Percentiles rank a stretch among this genome's conserved stretches.
phyloP scores from a whole-genome alignment of 2,113 vertebrate genomes.

The Sprattus sprattus region DNA sequence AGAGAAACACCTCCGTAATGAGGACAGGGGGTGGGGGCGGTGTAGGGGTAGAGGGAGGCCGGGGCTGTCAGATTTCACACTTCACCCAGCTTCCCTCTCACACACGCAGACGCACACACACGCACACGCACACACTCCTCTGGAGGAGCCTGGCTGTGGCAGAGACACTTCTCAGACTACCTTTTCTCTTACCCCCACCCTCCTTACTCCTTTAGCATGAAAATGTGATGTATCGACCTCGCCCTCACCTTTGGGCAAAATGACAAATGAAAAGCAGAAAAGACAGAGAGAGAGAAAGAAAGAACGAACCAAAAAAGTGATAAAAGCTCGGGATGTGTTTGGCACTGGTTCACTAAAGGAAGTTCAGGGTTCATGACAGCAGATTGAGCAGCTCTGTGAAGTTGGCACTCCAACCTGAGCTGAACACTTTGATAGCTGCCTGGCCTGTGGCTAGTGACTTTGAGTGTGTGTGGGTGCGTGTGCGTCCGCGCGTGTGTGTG shows the following conservation, averaged over 20 bases:
- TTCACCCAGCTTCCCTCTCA: background rate
- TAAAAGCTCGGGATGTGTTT: background rate
- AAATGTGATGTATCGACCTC: background rate
- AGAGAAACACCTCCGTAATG: slow-evolving; percentile 54
- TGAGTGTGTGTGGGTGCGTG: background rate
- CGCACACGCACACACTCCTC: background rate
- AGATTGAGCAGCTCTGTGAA: background rate
- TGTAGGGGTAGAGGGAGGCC: slow-evolving; percentile 16
- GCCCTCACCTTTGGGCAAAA: too few relatives aligned
- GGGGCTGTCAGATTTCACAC: slow-evolving; percentile 54
- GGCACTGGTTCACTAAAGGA: background rate
- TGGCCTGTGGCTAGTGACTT: background rate
- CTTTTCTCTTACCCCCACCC: background rate
- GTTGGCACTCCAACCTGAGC: background rate
- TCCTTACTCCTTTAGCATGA: background rate
- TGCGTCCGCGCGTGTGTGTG: background rate
- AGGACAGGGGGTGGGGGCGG: slow-evolving; percentile 54
- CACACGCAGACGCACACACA: background rate
- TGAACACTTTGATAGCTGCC: background rate
- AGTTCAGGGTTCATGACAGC: background rate
- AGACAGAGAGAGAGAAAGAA: background rate
- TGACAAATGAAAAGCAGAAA: background rate
- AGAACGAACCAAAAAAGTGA: background rate
- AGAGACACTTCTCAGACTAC: background rate
- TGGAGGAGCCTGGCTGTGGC: background rate